Base-by-base conservation (phyloP, 2,888 invertebrate species). In the Phyllotreta striolata region DNA sequence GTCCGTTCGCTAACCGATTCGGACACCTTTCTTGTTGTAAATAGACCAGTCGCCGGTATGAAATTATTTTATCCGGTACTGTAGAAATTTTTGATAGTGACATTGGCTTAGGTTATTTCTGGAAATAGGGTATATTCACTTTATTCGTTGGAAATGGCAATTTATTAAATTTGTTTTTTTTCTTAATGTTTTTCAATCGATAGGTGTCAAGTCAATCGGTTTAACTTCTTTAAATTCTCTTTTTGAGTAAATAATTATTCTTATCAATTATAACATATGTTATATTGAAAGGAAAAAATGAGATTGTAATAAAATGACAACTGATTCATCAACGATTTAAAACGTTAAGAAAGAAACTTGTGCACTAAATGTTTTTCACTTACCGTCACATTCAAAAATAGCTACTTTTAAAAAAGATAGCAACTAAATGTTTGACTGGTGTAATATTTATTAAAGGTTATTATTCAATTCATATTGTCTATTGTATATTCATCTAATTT, bases 391-490 rank as follows among this genome's bases (percentile, higher is more conserved):
- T 59, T 59, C 59, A 59, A 59, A 59, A 59, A 59, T 59, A 43
- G 51, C 59, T 59, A 59, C 59, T 41, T 49, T 40, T 43, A 59
- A 51, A 34, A 41, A 35, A 13, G 35, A 59, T 51, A 51, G 51
- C 51, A 58, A 59, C 49, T 41, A 43, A 59, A 59, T 41, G 35
- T 51, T 51, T 51, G 59, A 51, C 59, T 59, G 59, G 59, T 59
- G 43, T 59, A 59, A 64, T 64, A 64, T 64, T 64, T 64, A 64
- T 64, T 64, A 64, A 62, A 56, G 44, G 62, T 56, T 62, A 56
- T 56, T 62, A 56, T 51, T 58, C 37, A 59, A 60, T 60, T 59
- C 43, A 59, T 59, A 59, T 59, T 64, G 55, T 64, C 56, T 60
- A 64, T 55, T 64, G 60, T 64, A 60, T 60, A 64, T 64, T 64